These are phyloP conservation scores for Tridacna crocea DNA, from an alignment of 2,888 invertebrate genomes.

Conservation along the genomic window DNA sequence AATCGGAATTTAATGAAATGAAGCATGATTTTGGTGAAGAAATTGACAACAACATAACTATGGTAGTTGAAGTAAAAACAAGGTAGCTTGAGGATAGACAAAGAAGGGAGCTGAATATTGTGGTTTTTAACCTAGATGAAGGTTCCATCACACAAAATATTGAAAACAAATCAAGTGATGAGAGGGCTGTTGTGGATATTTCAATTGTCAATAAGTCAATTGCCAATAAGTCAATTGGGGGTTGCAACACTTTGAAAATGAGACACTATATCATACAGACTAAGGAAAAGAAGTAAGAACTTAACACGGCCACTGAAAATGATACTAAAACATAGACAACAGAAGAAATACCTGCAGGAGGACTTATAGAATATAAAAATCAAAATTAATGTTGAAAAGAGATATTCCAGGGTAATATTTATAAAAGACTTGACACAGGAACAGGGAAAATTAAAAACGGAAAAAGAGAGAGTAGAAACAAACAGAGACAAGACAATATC, in stretches of 20 bases:
- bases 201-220: too few species aligned
- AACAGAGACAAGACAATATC: not conserved
- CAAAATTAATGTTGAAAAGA: not conserved
- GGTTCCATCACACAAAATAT: not conserved
- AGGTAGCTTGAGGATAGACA: not conserved
- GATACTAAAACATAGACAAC: not conserved
- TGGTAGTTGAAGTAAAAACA: not conserved
- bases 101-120: conserved; percentile 10
- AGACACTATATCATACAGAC: conserved; percentile 18
- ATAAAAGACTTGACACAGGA: not conserved
- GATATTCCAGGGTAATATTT: not conserved
- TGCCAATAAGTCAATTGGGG: not conserved
- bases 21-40: not conserved
- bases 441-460: not conserved
- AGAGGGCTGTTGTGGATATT: not conserved
- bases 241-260: not conserved
- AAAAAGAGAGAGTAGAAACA: not conserved
- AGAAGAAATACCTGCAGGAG: conserved; percentile 1
- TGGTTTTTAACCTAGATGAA: conserved; percentile 4
- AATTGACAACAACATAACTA: not conserved
- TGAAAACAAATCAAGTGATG: not conserved
- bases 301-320: not conserved
- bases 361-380: not conserved
- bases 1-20: not conserved
- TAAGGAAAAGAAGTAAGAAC: not conserved